A percentile compares a stretch with the other conserved stretches of the same genome.
Conservation (phyloP, 2,113 vertebrate genomes). For the Calypte anna region DNA sequence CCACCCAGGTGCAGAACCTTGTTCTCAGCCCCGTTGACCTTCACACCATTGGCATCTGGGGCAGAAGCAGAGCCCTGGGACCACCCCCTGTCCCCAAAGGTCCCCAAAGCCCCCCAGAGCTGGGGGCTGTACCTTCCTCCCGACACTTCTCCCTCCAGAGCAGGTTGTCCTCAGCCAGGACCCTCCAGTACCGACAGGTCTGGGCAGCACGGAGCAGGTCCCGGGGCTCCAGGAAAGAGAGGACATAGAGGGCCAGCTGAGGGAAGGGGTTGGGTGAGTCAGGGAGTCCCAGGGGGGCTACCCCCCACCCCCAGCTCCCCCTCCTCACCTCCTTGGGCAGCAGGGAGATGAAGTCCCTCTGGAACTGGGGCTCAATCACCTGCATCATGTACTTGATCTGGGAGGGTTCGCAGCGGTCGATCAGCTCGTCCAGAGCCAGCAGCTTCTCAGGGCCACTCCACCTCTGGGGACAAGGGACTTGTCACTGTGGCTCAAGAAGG, state of each 20-base stretch:
- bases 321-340: constrained; percentile 72
- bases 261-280: too few relatives aligned
- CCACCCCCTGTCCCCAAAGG: too few relatives aligned
- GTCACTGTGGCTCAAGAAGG: too few relatives aligned
- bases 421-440: constrained; percentile 73
- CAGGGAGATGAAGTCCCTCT: constrained; percentile 74
- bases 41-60: too few relatives aligned
- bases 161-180: constrained; percentile 59
- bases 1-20: too few relatives aligned
- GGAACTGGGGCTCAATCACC: constrained; percentile 75
- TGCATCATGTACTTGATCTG: constrained; percentile 79
- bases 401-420: constrained; percentile 67
- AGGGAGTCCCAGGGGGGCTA: too few relatives aligned
- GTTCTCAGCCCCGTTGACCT: too few relatives aligned
- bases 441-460: constrained; percentile 72
- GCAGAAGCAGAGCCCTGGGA: too few relatives aligned
- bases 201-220: constrained; percentile 67
- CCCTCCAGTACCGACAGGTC: constrained; percentile 71
- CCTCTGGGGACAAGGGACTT: background rate
- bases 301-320: too few relatives aligned
- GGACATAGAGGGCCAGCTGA: constrained; percentile 53
- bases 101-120: too few relatives aligned
- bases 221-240: constrained; percentile 58
- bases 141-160: constrained; percentile 75
- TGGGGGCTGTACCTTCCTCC: constrained; percentile 34